Percentiles rank a stretch among this genome's conserved stretches.
Evolutionary conservation across 2,797 vertebrate species (phyloP).

Genomic region (Sebastes taczanowskii): DNA sequence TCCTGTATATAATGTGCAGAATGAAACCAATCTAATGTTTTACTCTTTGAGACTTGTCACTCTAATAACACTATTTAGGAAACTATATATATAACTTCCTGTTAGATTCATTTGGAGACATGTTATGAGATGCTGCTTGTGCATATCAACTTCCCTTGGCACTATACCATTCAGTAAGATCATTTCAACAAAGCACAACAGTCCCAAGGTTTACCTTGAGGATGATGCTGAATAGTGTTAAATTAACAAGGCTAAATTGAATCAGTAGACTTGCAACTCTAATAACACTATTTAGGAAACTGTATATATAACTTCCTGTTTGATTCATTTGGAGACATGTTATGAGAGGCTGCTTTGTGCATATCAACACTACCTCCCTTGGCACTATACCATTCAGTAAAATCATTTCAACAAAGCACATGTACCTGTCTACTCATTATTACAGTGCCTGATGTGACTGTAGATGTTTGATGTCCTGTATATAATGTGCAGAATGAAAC

Average conservation of each 20-base stretch:
- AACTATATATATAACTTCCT: neutral
- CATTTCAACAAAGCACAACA: neutral
- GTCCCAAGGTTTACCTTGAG: too few relatives aligned
- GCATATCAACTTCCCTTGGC: neutral
- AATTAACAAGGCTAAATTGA: too few relatives aligned
- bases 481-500: neutral
- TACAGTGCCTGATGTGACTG: neutral
- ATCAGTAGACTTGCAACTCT: neutral
- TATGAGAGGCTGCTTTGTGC: neutral
- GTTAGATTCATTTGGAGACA: neutral
- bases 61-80: too few relatives aligned
- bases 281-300: too few relatives aligned
- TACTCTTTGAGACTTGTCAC: neutral
- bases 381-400: neutral
- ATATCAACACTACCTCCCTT: neutral
- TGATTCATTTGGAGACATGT: neutral
- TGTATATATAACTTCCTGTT: neutral
- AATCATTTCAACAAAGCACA: neutral
- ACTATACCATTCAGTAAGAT: neutral
- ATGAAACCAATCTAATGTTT: constrained; percentile 12
- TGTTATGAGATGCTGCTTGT: neutral
- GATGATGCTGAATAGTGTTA: too few relatives aligned
- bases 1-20: neutral
- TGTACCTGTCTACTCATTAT: neutral
- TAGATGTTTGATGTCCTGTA: neutral